Evolutionary conservation across 37 sponge, comb jelly and placozoan species (phyloP), one percentile per base, ranked within the genome.

Genomic region (Beroe ovata): DNA sequence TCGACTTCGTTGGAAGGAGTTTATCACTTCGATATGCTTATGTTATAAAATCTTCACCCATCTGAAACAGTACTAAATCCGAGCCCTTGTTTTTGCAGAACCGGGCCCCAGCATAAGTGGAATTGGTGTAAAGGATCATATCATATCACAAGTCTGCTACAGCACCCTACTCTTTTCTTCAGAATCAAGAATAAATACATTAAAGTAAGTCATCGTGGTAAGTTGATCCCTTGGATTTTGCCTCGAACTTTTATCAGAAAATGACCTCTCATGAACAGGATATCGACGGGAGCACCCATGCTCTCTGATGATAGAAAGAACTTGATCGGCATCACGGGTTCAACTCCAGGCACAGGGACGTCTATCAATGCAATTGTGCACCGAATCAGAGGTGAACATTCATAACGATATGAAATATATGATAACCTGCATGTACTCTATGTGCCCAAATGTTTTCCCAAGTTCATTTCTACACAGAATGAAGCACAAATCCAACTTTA

Each of bases 221-320:
- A 20, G 8, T 25, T 62, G 29, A 62, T 14, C 63, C 20, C 63
- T 62, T 25, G 6, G 23, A 28, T 25, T 62, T 25, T 58, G 59
- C 59, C 59, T 58, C 59, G 11, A 18, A 11, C 59, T 58, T 18
- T n/a, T 58, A 58, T 58, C 16, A 58, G 16, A 58, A 19, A 11
- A 47, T 47, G 11, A 47, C 11, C 54, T 47, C 11, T 47, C 54
- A 47, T 47, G 54, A 47, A 34, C 84, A 77, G 84, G 54, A n/a
- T 77, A 19, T 77, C 84, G 11, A 22, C 84, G n/a, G 84, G 84
- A 40, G 84, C 36, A n/a, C 54, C 84, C 8, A 33, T 77, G 41
- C 54, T 77, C 3, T 6, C 84, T 11, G 47, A 4, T 77, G 47
- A 77, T 26, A 23, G 11, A 6, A n/a, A 21, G 1, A 4, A 40